Base-by-base conservation (phyloP, 2,113 vertebrate species). In the Oplegnathus fasciatus region DNA sequence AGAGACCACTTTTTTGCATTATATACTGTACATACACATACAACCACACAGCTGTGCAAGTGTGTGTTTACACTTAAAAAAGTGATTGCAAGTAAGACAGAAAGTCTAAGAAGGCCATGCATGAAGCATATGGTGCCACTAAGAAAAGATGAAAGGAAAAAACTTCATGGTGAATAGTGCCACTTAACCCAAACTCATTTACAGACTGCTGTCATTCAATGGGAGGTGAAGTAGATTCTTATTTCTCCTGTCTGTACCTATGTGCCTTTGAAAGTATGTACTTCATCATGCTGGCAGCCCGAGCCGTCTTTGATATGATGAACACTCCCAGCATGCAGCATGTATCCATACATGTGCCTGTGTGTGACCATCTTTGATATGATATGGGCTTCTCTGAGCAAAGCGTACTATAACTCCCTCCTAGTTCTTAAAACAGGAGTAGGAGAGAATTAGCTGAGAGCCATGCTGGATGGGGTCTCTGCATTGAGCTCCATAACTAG, bases 121-220 rank as follows among this genome's bases (percentile, higher is more conserved):
- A 85, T 30, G 83, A 85, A 84, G 81, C 84, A 92, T 88, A 89
- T 85, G 86, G 83, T 78, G 90, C 75, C 83, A 83, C 80, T 76
- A 80, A 82, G 74, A 83, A 72, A 68, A 86, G 77, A 89, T 85
- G 78, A 86, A 84, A 85, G 83, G 60, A 30, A 58, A 65, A 69
- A 64, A n/a, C 80, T 50, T 71, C 18, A 57, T n/a, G 67, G 76
- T 40, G 79, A 89, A 76, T n/a, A 54, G 80, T 80, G 75, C 66
- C 88, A 81, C 84, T 89, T 78, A 75, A 69, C 80, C 70, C 62
- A 15, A 71, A 37, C 79, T 89, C 81, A 86, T 87, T 84, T 84
- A 82, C 48, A 65, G 77, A 82, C 76, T 68, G 57, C 84, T 69
- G 86, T 78, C 86, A 46, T 78, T 90, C 60, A 80, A 4, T 20